Evolutionary conservation across 2,113 vertebrate species (phyloP).

Genomic region (Nettapus auritus): DNA sequence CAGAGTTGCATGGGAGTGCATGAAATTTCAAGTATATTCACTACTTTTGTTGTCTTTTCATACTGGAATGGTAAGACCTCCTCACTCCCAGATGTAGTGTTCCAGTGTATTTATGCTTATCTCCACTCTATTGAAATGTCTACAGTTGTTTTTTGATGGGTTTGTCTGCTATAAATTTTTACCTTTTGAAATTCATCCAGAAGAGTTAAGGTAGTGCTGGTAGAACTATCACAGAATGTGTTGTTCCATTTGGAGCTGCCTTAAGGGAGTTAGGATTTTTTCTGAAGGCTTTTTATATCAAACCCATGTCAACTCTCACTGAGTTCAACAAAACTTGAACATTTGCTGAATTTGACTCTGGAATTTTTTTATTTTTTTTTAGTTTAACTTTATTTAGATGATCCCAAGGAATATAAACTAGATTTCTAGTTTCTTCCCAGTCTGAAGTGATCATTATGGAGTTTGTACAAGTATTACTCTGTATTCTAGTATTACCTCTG

Average conservation of each 20-base stretch:
- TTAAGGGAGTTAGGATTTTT: background rate
- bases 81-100: background rate
- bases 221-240: background rate
- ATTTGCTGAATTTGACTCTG: background rate
- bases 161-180: background rate
- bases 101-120: background rate
- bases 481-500: background rate
- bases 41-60: background rate
- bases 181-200: background rate
- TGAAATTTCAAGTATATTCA: background rate
- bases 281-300: background rate
- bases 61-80: background rate
- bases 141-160: background rate
- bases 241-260: background rate
- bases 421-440: background rate
- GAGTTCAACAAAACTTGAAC: background rate
- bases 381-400: background rate
- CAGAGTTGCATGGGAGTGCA: background rate
- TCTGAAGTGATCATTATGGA: no score
- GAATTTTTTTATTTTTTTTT: background rate
- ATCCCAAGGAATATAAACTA: background rate
- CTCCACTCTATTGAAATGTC: background rate
- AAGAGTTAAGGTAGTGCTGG: background rate
- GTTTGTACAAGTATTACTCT: background rate
- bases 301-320: background rate